Base-by-base conservation (phyloP, 2,888 invertebrate genomes). In the Synergus gifuensis region DNA sequence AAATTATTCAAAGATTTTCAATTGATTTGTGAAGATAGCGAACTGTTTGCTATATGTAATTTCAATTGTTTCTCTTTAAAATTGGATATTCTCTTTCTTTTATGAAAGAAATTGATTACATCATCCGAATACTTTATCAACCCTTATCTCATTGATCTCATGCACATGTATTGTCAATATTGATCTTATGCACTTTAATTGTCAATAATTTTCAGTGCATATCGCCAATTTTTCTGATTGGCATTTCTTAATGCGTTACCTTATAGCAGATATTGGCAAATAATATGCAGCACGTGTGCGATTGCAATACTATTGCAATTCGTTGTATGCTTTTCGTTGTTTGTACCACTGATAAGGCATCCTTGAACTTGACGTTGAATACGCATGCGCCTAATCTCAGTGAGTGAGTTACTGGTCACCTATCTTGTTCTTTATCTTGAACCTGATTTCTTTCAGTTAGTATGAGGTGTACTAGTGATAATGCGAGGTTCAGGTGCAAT, bases 361-460 rank as follows among this genome's bases (percentile, higher is more conserved):
- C 73, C 73, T 54, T 73, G 73, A 73, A 73, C 73, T n/a, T 73
- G 54, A 73, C 49, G 49, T 49, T 54, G 73, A n/a, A 73, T 73
- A 28, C 69, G 46, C 28, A 46, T 28, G 46, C 28, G n/a, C 36
- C 36, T 54, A 54, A 73, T 54, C 73, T 73, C n/a, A 54, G 36
- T 9, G 54, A 73, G 54, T 73, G 54, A 73, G 49, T 49, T 73
- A 73, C 36, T 16, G 73, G 54, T 73, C 54, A 73, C 40, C 73
- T 73, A 69, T 73, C 36, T 73, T 36, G 11, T n/a, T 36, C 16
- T 73, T 18, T 18, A n/a, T 66, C 44, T 66, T 73, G 22, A 49
- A 49, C 73, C n/a, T 73, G 16, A 54, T 73, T 36, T 49, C 14
- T 69, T 36, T 73, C 54, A 12, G 28, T 36, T 16, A 49, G 16